Evolutionary conservation across 2,888 invertebrate species (phyloP).

Genomic region (Cinara cedri): DNA sequence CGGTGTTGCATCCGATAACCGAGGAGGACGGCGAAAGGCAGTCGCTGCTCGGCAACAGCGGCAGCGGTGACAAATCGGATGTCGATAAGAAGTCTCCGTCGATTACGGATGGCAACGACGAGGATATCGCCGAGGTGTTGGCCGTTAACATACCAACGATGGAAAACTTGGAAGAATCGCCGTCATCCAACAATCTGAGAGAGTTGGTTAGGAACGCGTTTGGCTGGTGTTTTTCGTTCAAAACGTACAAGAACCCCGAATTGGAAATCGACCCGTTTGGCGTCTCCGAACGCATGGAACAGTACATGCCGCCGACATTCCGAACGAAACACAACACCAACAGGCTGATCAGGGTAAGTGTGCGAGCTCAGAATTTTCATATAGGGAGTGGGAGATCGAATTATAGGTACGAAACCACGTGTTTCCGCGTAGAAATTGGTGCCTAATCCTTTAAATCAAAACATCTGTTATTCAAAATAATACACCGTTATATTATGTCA

Average conservation of each 20-base stretch:
- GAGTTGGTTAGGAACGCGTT: neutral
- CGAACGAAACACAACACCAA: constrained; percentile 67
- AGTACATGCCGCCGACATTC: constrained; percentile 69
- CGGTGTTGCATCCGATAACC: constrained; percentile 61
- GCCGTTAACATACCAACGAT: constrained; percentile 56
- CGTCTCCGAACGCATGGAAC: constrained; percentile 57
- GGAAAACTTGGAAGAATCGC: constrained; percentile 59
- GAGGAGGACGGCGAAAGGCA: constrained; percentile 63
- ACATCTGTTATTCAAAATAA: too few species aligned
- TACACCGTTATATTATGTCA: too few species aligned
- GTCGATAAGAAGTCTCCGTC: too few species aligned
- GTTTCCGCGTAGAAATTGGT: too few species aligned
- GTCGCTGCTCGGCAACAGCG: constrained; percentile 59
- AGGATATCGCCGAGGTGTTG: constrained; percentile 48
- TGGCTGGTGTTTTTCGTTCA: neutral
- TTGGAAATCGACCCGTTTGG: constrained; percentile 37
- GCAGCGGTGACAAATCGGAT: constrained; percentile 17
- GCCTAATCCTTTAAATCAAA: too few species aligned
- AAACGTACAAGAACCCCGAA: neutral
- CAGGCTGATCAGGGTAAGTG: constrained; percentile 68
- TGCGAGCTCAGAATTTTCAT: too few species aligned
- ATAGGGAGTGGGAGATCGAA: too few species aligned
- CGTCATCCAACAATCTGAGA: neutral
- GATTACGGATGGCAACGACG: constrained; percentile 21
- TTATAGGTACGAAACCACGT: too few species aligned